Evolutionary conservation across 2,888 invertebrate species (phyloP).

Genomic region (Nudaria mundana): DNA sequence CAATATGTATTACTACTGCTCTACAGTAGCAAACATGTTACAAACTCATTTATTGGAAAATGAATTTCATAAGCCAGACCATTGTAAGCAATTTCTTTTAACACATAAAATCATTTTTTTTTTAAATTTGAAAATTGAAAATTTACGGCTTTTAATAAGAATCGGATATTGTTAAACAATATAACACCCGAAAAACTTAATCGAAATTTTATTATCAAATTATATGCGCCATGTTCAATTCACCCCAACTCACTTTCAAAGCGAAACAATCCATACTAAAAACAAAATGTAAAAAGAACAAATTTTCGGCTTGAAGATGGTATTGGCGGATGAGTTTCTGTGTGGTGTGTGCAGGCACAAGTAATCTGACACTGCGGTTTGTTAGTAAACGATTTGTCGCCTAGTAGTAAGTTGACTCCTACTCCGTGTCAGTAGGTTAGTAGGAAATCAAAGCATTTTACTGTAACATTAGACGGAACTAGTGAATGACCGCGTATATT

Average conservation of each 20-base stretch:
- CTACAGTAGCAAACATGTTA: no score
- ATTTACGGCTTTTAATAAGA: no score
- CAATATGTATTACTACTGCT: no score
- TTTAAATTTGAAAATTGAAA: no score
- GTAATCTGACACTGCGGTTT: slow-evolving; percentile 45
- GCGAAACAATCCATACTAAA: background rate
- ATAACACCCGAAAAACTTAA: no score
- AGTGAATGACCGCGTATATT: no score
- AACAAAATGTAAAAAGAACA: background rate
- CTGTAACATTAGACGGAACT: no score
- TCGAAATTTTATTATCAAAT: background rate
- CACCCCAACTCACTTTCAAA: background rate
- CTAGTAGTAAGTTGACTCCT: slow-evolving; percentile 48
- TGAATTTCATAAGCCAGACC: no score
- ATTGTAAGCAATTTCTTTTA: no score
- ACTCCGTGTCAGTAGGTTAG: slow-evolving; percentile 51
- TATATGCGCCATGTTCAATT: background rate
- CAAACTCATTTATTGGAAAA: no score
- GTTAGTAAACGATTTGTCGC: slow-evolving; percentile 56
- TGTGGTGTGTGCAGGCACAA: slow-evolving; percentile 8
- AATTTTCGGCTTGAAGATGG: background rate
- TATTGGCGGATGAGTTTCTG: slow-evolving; percentile 7
- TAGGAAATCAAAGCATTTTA: slow-evolving; percentile 31
- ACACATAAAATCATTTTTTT: no score
- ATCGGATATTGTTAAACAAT: no score